A percentile compares a stretch with the other conserved stretches of the same genome.
Evolutionary conservation across 1,140 invertebrate species (phyloP).

Genomic region (Cardiocondyla obscurior): DNA sequence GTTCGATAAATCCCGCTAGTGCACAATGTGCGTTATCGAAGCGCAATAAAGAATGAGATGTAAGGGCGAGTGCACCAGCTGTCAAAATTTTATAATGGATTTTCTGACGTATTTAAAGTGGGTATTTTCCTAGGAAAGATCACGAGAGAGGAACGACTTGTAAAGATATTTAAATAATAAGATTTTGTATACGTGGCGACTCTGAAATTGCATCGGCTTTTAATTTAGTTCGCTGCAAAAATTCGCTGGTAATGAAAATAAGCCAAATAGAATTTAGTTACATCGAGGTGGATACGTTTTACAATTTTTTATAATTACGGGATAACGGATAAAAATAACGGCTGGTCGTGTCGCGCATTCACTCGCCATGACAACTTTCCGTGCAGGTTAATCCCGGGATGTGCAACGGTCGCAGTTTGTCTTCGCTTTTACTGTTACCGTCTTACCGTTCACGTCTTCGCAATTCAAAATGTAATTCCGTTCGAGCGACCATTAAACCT

Average conservation of each 20-base stretch:
- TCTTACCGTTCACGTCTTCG: not conserved
- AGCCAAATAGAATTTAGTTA: not conserved
- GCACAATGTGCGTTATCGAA: not conserved
- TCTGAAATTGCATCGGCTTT: not conserved
- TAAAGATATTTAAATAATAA: not conserved
- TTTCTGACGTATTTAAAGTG: not conserved
- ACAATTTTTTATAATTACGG: not conserved
- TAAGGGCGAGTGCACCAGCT: not conserved
- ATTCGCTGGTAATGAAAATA: not conserved
- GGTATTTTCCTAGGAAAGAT: not conserved
- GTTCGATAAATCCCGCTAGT: not conserved
- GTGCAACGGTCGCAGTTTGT: conserved; percentile 4
- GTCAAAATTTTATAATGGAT: not conserved
- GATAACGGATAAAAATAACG: conserved; percentile 12
- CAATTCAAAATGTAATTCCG: conserved; percentile 17
- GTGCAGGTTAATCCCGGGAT: not conserved
- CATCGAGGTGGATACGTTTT: not conserved
- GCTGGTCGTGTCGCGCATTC: not conserved
- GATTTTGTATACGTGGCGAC: not conserved
- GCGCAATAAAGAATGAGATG: not conserved
- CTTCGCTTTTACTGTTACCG: not conserved
- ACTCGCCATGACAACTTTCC: not conserved
- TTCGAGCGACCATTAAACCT: not conserved
- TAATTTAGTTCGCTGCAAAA: not conserved
- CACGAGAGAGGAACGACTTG: not conserved